phyloP scores from a whole-genome alignment of 2,888 invertebrate genomes.

The Caenorhabditis sp. region DNA sequence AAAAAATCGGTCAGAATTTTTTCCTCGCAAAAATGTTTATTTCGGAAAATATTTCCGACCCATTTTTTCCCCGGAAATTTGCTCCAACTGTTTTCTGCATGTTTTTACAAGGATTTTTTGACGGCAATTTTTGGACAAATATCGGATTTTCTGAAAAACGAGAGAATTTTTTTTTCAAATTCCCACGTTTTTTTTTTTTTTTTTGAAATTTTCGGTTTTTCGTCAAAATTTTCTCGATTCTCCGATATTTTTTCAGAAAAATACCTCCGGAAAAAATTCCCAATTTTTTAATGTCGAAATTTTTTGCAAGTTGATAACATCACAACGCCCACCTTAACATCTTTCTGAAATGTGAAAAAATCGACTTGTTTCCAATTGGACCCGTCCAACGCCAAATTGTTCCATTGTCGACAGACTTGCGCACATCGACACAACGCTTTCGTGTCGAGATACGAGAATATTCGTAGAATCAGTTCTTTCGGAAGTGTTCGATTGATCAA shows the following conservation, averaged over 20 bases:
- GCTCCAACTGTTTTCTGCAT: too few species aligned
- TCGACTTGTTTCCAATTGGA: slow-evolving; percentile 99
- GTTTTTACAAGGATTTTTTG: too few species aligned
- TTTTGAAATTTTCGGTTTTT: neutral
- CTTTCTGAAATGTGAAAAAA: slow-evolving; percentile 95
- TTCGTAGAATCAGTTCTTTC: slow-evolving; percentile 90
- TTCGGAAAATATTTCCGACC: too few species aligned
- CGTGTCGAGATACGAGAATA: slow-evolving; percentile 93
- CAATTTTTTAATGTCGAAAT: neutral
- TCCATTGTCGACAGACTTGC: slow-evolving; percentile 81
- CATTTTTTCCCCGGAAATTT: too few species aligned
- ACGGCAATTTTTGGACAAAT: too few species aligned
- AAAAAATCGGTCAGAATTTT: too few species aligned
- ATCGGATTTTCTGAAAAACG: too few species aligned
- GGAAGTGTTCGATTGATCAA: slow-evolving; percentile 90
- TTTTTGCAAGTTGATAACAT: neutral
- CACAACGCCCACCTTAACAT: slow-evolving; percentile 82
- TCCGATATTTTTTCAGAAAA: neutral
- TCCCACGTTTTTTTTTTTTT: too few species aligned
- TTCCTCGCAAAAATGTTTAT: too few species aligned
- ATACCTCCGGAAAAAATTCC: neutral
- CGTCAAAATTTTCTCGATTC: neutral
- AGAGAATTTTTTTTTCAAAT: too few species aligned
- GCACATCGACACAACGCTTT: slow-evolving; percentile 83
- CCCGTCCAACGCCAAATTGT: slow-evolving; percentile 94